Evolutionary conservation across 2,797 vertebrate genomes (phyloP).

Genomic region (Oryzias sinensis): DNA sequence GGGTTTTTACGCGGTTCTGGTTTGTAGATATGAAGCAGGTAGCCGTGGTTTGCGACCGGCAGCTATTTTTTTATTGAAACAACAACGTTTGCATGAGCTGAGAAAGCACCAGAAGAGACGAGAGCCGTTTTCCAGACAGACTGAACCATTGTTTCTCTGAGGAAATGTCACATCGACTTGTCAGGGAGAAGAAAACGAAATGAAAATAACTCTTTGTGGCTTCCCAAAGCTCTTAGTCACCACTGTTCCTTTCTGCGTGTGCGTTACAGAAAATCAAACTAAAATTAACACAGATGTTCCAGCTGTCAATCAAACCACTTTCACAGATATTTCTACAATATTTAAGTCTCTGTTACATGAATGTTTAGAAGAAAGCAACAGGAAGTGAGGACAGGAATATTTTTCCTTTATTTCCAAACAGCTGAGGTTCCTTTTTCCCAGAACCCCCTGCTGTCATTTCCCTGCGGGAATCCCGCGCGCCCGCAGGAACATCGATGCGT

Average conservation of each 20-base stretch:
- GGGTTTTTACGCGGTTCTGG: too few relatives aligned
- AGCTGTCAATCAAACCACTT: constrained; percentile 22
- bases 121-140: constrained; percentile 20
- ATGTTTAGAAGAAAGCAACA: constrained; percentile 29
- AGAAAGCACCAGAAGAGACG: constrained; percentile 3
- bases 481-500: too few relatives aligned
- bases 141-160: constrained; percentile 35
- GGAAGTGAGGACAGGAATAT: constrained; percentile 15
- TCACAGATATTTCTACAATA: too few relatives aligned
- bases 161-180: constrained; percentile 29
- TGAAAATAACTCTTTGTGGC: constrained; percentile 11
- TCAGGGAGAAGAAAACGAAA: constrained; percentile 26
- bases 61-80: constrained; percentile 22
- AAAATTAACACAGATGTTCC: constrained; percentile 5
- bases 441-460: constrained; percentile 44
- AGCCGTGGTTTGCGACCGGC: constrained; percentile 11
- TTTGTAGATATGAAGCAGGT: constrained; percentile 8
- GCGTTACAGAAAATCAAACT: constrained; percentile 6
- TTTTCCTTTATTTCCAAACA: constrained; percentile 15
- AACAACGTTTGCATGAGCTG: constrained; percentile 15
- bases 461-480: constrained; percentile 2
- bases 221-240: constrained; percentile 10
- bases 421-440: constrained; percentile 33
- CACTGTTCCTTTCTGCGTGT: constrained; percentile 13
- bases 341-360: too few relatives aligned